A percentile compares a stretch with the other conserved stretches of the same genome.
These are phyloP conservation scores for Disparrhopalites patrizii DNA, from an alignment of 2,888 invertebrate genomes.

Conservation along the genomic window DNA sequence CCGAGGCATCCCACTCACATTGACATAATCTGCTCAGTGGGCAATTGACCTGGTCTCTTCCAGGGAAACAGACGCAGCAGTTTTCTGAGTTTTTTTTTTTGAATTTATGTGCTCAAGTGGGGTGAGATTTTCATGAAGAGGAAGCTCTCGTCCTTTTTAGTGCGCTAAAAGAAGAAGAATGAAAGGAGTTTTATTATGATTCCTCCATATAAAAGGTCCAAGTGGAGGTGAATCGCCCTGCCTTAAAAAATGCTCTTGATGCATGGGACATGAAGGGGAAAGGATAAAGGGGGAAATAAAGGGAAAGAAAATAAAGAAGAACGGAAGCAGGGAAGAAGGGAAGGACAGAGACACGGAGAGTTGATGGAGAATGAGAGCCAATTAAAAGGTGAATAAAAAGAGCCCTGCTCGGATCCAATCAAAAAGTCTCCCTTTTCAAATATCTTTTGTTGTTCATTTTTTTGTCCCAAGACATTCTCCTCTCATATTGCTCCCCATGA, in stretches of 20 bases:
- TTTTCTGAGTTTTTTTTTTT: too few species aligned
- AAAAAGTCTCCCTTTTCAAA: constrained; percentile 27
- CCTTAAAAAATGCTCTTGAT: neutral
- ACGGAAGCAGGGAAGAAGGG: too few species aligned
- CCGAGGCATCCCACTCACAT: too few species aligned
- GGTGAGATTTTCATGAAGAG: too few species aligned
- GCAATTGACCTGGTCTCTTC: too few species aligned
- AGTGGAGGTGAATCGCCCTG: neutral
- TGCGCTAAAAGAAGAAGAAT: too few species aligned
- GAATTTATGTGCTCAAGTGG: too few species aligned
- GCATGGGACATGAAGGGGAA: neutral
- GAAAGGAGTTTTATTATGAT: too few species aligned
- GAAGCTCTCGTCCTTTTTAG: too few species aligned
- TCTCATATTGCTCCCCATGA: too few species aligned
- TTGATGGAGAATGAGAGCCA: constrained; percentile 29
- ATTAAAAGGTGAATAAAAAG: constrained; percentile 31
- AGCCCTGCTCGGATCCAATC: constrained; percentile 28
- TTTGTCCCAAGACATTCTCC: constrained; percentile 9
- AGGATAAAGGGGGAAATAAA: neutral
- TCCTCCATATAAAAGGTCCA: neutral
- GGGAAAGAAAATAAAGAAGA: neutral
- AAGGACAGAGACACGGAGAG: constrained; percentile 1
- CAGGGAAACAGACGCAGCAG: too few species aligned
- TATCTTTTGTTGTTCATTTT: constrained; percentile 26
- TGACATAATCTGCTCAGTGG: too few species aligned